These are phyloP conservation scores for Cataglyphis albicans DNA, from an alignment of 2,888 invertebrate genomes.

Conservation along the genomic window DNA sequence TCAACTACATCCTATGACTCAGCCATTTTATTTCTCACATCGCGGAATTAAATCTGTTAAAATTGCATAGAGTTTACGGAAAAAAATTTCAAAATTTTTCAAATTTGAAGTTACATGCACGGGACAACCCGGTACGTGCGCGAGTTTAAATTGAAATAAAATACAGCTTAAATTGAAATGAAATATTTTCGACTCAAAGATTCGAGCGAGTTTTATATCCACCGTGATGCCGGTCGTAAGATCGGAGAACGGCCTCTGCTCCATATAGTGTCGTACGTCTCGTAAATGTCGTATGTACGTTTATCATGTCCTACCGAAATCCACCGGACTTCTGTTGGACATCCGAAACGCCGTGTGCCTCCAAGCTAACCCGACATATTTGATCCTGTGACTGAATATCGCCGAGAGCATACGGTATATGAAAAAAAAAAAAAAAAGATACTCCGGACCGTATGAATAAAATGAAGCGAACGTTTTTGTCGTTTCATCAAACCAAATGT, in stretches of 20 bases:
- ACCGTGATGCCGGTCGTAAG: slow-evolving; percentile 41
- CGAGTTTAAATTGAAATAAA: slow-evolving; percentile 22
- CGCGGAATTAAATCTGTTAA: neutral
- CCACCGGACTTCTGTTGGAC: slow-evolving; percentile 39
- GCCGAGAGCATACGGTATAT: slow-evolving; percentile 9
- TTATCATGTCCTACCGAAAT: slow-evolving; percentile 53
- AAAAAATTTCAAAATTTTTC: neutral
- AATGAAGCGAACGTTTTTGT: slow-evolving; percentile 20
- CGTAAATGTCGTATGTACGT: slow-evolving; percentile 40
- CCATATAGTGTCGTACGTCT: slow-evolving; percentile 31
- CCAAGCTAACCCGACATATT: slow-evolving; percentile 52
- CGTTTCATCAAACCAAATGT: slow-evolving; percentile 33
- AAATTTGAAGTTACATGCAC: neutral
- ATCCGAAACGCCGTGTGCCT: slow-evolving; percentile 30
- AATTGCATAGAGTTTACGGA: neutral
- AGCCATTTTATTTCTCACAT: neutral
- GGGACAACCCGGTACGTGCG: neutral
- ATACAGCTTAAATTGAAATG: neutral
- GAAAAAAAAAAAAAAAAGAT: neutral
- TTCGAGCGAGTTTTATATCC: slow-evolving; percentile 34
- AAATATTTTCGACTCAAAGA: slow-evolving; percentile 11
- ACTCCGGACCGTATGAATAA: slow-evolving; percentile 34
- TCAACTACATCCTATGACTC: neutral
- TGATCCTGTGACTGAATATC: slow-evolving; percentile 54
- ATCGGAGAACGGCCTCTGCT: slow-evolving; percentile 23